phyloP scores from a whole-genome alignment of 2,113 vertebrate species.

The Meleagris gallopavo region DNA sequence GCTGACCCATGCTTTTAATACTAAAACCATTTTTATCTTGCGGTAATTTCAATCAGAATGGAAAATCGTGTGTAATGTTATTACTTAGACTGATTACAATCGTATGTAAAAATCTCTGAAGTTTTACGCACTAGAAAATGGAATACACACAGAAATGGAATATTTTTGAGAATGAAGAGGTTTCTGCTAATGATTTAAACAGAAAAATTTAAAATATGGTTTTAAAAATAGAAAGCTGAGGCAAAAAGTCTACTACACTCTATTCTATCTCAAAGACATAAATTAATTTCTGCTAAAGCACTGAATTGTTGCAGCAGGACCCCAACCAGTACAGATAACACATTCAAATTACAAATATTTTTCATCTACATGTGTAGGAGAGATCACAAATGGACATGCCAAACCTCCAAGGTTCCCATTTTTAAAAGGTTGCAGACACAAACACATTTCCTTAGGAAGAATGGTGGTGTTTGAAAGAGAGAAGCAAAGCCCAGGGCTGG shows the following conservation, averaged over 20 bases:
- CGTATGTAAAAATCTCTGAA: background rate
- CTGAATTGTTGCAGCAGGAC: background rate
- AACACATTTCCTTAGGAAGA: no score
- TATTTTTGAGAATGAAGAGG: background rate
- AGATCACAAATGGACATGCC: background rate
- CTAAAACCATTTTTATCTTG: background rate
- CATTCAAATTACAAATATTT: background rate
- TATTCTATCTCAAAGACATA: background rate
- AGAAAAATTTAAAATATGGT: background rate
- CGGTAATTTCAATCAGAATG: slow-evolving; percentile 5
- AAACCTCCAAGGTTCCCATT: background rate
- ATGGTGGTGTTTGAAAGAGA: background rate
- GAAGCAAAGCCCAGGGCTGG: background rate
- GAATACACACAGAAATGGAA: background rate
- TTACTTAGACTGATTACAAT: background rate
- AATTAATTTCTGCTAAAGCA: background rate
- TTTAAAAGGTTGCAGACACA: background rate
- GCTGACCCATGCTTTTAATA: background rate
- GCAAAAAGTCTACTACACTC: background rate
- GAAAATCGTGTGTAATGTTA: background rate
- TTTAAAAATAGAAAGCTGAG: background rate
- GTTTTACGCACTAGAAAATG: background rate
- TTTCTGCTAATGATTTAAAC: background rate
- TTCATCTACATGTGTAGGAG: background rate
- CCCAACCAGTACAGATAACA: background rate